phyloP scores from a whole-genome alignment of 1,140 invertebrate species.

The Tyrophagus putrescentiae region DNA sequence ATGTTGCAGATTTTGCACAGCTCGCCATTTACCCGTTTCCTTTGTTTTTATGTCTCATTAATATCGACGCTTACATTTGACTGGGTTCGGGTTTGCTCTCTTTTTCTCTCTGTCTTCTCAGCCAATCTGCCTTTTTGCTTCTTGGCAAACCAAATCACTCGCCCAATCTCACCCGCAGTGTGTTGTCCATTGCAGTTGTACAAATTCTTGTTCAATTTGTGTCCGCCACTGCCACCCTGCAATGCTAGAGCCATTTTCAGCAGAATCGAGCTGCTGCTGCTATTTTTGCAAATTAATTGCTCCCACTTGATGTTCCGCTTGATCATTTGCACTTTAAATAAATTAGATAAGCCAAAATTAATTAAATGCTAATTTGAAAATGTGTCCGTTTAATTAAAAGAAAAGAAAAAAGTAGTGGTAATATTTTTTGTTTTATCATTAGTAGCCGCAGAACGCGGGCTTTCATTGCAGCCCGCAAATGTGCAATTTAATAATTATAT shows the following conservation, averaged over 20 bases:
- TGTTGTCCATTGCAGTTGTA: not conserved
- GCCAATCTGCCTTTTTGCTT: not conserved
- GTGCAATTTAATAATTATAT: no score
- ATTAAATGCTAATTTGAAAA: conserved; percentile 10
- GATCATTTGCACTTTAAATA: conserved; percentile 1
- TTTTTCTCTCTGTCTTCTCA: not conserved
- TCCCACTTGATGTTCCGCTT: conserved; percentile 2
- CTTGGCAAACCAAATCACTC: not conserved
- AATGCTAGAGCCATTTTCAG: no score
- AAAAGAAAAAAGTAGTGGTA: no score
- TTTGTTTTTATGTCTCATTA: conserved; percentile 17
- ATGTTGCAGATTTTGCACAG: conserved; percentile 4
- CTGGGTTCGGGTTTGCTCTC: not conserved
- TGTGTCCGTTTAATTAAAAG: conserved; percentile 1
- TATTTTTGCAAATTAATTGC: not conserved
- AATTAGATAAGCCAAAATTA: not conserved
- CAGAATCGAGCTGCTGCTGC: no score
- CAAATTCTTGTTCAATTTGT: no score
- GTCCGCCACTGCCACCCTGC: no score
- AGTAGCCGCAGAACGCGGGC: no score
- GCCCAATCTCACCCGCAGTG: not conserved
- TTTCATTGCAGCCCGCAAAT: no score
- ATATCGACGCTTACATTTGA: conserved; percentile 15
- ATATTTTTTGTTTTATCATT: no score
- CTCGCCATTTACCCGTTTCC: not conserved